Evolutionary conservation across 1,140 invertebrate species (phyloP).

Genomic region (Drosophila punjabiensis): DNA sequence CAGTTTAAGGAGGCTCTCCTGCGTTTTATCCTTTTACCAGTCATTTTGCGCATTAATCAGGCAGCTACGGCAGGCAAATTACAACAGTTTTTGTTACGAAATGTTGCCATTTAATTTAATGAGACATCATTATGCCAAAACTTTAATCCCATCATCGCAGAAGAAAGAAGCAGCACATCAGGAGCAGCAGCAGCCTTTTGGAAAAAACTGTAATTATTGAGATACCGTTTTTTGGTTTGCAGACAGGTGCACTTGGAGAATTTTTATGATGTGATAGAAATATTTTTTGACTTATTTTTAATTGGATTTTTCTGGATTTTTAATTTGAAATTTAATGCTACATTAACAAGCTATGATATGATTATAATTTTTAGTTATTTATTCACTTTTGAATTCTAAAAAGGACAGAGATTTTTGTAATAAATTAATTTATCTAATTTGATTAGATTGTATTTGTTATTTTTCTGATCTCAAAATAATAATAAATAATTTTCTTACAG

Average conservation of each 20-base stretch:
- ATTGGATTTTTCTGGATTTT: background rate
- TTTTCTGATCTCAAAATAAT: too few species aligned
- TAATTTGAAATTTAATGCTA: background rate
- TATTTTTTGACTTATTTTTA: too few species aligned
- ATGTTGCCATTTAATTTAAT: constrained; percentile 63
- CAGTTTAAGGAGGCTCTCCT: constrained; percentile 22
- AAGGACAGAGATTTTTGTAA: too few species aligned
- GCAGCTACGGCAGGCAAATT: constrained; percentile 40
- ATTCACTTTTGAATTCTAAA: background rate
- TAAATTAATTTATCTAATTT: background rate
- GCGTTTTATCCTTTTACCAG: constrained; percentile 5
- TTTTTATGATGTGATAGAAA: background rate
- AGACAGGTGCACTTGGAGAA: constrained; percentile 4
- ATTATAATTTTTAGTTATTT: background rate
- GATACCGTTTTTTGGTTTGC: constrained; percentile 27
- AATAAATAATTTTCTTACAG: too few species aligned
- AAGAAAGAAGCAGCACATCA: constrained; percentile 12
- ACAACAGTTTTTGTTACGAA: constrained; percentile 46
- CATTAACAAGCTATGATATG: background rate
- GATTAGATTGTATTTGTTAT: too few species aligned
- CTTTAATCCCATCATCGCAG: constrained; percentile 53
- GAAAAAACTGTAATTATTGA: constrained; percentile 60
- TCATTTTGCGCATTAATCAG: constrained; percentile 38
- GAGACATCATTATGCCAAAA: constrained; percentile 63
- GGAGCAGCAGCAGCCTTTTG: background rate